A percentile compares a stretch with the other conserved stretches of the same genome.
These are phyloP conservation scores for Mechanitis mazaeus DNA, from an alignment of 2,888 invertebrate species.

Conservation along the genomic window DNA sequence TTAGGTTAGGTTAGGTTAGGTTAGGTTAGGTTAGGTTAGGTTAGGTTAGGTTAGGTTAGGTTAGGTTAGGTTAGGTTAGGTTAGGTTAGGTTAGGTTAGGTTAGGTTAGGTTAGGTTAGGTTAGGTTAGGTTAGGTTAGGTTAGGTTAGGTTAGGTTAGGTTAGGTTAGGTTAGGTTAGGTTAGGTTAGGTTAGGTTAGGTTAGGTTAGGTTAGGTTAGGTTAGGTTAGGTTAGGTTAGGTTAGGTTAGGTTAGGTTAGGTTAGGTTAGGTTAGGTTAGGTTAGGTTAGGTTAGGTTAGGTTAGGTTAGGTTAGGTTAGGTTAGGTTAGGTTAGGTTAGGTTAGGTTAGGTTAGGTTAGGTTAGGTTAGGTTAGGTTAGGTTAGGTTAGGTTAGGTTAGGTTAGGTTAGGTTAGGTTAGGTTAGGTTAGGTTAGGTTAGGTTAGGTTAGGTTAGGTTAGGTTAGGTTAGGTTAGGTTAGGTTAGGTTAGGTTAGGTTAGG, in stretches of 20 bases:
- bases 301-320: slow-evolving; percentile 20
- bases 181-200: slow-evolving; percentile 26
- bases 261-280: slow-evolving; percentile 18
- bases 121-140: slow-evolving; percentile 14
- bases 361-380: slow-evolving; percentile 16
- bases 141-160: slow-evolving; percentile 25
- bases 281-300: slow-evolving; percentile 21
- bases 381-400: slow-evolving; percentile 24
- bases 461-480: slow-evolving; percentile 24
- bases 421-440: slow-evolving; percentile 26
- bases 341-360: slow-evolving; percentile 19
- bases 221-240: slow-evolving; percentile 22
- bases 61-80: slow-evolving; percentile 13
- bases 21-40: slow-evolving; percentile 14
- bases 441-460: slow-evolving; percentile 26
- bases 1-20: slow-evolving; percentile 14
- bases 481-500: slow-evolving; percentile 21
- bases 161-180: slow-evolving; percentile 32
- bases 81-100: slow-evolving; percentile 17
- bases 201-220: slow-evolving; percentile 27
- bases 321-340: slow-evolving; percentile 20
- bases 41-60: slow-evolving; percentile 23
- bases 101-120: slow-evolving; percentile 17
- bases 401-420: slow-evolving; percentile 32
- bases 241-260: slow-evolving; percentile 24